Conservation (phyloP, 2,113 vertebrate genomes). For the Sakesphorus luctuosus region DNA sequence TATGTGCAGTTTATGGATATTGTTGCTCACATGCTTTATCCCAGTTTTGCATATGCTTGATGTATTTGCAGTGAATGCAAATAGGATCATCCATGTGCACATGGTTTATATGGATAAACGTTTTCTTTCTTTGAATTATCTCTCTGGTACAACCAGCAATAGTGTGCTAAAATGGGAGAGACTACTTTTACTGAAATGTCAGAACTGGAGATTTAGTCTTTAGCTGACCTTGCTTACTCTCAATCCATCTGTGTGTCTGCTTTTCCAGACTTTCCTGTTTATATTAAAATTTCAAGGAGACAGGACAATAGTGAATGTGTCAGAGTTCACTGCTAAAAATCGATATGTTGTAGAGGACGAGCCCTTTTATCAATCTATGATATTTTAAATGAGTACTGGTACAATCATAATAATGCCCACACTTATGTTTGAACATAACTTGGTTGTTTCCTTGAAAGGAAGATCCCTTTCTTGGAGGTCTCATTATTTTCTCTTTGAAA, state of each 20-base stretch:
- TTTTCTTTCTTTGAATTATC: not conserved
- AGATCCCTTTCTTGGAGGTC: not conserved
- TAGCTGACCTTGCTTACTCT: not conserved
- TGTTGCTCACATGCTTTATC: not conserved
- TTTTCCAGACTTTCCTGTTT: slow-evolving; percentile 20
- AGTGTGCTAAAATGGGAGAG: not conserved
- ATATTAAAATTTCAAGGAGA: slow-evolving; percentile 18
- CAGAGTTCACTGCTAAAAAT: not conserved
- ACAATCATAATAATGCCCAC: not conserved
- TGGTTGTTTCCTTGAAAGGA: not conserved
- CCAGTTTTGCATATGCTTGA: not conserved
- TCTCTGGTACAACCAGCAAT: not conserved
- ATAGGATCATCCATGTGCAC: not conserved
- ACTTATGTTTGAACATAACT: not conserved
- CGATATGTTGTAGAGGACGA: not conserved
- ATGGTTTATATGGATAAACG: not conserved
- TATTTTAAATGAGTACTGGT: not conserved
- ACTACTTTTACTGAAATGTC: not conserved
- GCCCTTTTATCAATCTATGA: not conserved
- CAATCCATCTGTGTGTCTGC: not conserved
- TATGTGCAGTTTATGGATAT: not conserved
- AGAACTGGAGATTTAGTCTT: not conserved
- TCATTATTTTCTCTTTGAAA: not conserved
- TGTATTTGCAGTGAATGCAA: not conserved
- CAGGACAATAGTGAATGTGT: not conserved